Conservation (phyloP, 1,140 invertebrate genomes). For the Tetranychus urticae region DNA sequence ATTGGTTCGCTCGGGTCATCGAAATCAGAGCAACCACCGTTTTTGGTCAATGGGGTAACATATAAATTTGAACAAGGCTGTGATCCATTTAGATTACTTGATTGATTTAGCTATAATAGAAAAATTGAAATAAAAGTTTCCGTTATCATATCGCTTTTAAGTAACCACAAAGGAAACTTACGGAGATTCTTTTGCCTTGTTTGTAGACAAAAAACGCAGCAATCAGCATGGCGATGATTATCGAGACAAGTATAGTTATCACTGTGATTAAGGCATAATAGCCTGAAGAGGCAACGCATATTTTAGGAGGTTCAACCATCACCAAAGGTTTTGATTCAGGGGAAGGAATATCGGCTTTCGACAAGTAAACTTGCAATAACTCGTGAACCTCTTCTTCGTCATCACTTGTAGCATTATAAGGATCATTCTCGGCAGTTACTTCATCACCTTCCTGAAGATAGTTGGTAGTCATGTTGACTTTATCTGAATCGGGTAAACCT, state of each 20-base stretch:
- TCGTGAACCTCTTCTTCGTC: constrained; percentile 17
- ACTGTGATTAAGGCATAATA: constrained; percentile 49
- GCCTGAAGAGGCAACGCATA: constrained; percentile 43
- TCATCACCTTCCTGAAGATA: background rate
- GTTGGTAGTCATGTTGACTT: background rate
- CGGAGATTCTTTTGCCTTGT: constrained; percentile 5
- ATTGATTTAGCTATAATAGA: background rate
- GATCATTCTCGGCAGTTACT: background rate
- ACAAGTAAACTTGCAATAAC: constrained; percentile 15
- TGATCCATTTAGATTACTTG: background rate
- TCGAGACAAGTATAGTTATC: constrained; percentile 37
- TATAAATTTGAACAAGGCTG: background rate
- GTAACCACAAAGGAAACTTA: too few species aligned
- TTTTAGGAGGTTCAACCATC: constrained; percentile 11
- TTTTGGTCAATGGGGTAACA: background rate
- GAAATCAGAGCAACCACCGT: constrained; percentile 30
- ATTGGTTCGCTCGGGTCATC: constrained; percentile 46
- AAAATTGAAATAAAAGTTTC: background rate
- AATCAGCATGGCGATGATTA: constrained; percentile 36
- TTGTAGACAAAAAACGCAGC: constrained; percentile 27
- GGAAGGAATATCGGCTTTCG: constrained; percentile 14
- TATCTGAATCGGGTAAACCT: background rate
- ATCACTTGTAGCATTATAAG: constrained; percentile 1
- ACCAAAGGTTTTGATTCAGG: background rate
- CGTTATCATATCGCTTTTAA: too few species aligned